Evolutionary conservation across 2,888 invertebrate species (phyloP).

Genomic region (Slavum lentiscoides): DNA sequence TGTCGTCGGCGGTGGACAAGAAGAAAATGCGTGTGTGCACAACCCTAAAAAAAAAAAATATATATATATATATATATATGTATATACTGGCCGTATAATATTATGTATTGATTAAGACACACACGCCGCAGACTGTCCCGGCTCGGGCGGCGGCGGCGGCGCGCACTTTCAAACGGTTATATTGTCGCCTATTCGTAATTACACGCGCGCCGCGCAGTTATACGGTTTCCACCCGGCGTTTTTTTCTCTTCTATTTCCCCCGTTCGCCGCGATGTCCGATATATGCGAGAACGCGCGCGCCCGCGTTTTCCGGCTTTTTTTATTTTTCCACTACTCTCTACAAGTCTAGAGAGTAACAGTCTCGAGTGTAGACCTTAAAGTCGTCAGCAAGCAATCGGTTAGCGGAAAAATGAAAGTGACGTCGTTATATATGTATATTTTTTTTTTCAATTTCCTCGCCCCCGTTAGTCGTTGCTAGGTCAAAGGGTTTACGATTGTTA

Average conservation of each 20-base stretch:
- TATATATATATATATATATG: too few relatives aligned
- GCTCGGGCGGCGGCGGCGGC: too few relatives aligned
- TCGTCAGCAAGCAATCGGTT: neutral
- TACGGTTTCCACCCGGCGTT: slow-evolving; percentile 13
- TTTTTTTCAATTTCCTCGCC: neutral
- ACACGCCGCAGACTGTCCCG: neutral
- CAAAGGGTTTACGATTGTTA: neutral
- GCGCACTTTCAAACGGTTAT: neutral
- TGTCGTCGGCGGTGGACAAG: neutral
- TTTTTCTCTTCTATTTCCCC: neutral
- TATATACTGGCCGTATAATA: too few relatives aligned
- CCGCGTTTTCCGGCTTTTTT: slow-evolving; percentile 11
- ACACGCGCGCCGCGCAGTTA: neutral
- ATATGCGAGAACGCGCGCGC: too few relatives aligned
- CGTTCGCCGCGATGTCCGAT: neutral
- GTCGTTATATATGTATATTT: too few relatives aligned
- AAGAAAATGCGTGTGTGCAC: slow-evolving; percentile 34
- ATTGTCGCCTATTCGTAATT: slow-evolving; percentile 47
- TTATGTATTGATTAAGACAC: slow-evolving; percentile 39
- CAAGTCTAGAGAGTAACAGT: too few relatives aligned
- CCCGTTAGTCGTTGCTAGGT: slow-evolving; percentile 3
- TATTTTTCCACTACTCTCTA: too few relatives aligned
- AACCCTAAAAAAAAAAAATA: slow-evolving; percentile 37
- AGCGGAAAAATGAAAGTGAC: neutral
- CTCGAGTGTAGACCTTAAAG: too few relatives aligned